These are phyloP conservation scores for Pectinophora gossypiella DNA, from an alignment of 1,140 invertebrate species.

Conservation along the genomic window DNA sequence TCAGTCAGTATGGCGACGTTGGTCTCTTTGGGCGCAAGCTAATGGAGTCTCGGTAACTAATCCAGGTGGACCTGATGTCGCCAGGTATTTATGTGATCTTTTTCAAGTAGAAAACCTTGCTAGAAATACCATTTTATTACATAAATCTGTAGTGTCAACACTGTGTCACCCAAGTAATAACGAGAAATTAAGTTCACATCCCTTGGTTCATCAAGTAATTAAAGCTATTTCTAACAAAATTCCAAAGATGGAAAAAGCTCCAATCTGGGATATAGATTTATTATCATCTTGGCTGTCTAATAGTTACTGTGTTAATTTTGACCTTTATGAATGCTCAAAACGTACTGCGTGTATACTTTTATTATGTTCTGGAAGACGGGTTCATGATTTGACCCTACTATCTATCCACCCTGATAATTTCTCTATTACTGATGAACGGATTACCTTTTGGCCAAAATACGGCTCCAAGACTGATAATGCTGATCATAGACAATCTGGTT, in stretches of 20 bases:
- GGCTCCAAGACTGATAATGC: not conserved
- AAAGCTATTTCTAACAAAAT: slow-evolving; percentile 4
- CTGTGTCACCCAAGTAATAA: slow-evolving; percentile 3
- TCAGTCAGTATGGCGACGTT: slow-evolving; percentile 1
- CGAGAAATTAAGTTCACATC: slow-evolving; percentile 1
- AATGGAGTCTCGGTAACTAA: not conserved
- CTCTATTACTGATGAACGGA: not conserved
- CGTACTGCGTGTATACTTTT: not conserved
- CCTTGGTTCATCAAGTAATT: slow-evolving; percentile 2
- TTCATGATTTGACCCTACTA: slow-evolving; percentile 10
- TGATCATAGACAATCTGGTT: not conserved
- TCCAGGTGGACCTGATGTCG: slow-evolving; percentile 1
- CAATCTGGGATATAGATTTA: slow-evolving; percentile 4
- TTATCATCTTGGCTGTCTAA: not conserved
- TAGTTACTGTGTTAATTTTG: not conserved
- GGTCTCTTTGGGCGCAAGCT: not conserved
- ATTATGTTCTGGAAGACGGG: slow-evolving; percentile 3
- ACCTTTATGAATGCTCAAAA: not conserved
- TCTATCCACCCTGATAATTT: not conserved
- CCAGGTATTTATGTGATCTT: slow-evolving; percentile 4
- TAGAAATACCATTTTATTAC: slow-evolving; percentile 1
- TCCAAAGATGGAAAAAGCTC: not conserved
- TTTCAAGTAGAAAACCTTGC: not conserved
- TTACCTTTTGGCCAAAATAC: not conserved
- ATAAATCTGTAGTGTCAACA: slow-evolving; percentile 10